phyloP scores from a whole-genome alignment of 2,797 vertebrate genomes.

The Characodon lateralis region DNA sequence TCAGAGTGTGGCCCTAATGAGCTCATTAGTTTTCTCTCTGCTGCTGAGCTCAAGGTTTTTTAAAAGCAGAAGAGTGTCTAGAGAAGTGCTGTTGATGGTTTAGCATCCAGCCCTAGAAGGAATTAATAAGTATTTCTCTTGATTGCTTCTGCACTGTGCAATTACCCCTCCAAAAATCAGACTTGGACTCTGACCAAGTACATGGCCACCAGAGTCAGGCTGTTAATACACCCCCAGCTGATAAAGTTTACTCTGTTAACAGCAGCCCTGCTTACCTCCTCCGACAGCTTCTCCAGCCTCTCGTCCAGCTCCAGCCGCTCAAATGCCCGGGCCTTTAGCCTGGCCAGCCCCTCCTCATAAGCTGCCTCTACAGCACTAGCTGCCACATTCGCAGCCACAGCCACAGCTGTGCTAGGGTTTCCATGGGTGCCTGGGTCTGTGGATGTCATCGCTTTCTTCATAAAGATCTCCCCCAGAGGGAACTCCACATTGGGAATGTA shows the following conservation, averaged over 20 bases:
- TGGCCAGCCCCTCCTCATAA: slow-evolving; percentile 94
- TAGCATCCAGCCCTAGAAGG: slow-evolving; percentile 4
- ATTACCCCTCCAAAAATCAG: slow-evolving; percentile 12
- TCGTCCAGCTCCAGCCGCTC: slow-evolving; percentile 96
- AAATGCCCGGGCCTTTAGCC: slow-evolving; percentile 95
- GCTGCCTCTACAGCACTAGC: slow-evolving; percentile 90
- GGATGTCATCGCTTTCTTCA: slow-evolving; percentile 90
- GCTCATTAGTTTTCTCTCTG: slow-evolving; percentile 15
- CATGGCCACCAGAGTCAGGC: not conserved
- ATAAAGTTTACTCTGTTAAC: slow-evolving; percentile 16
- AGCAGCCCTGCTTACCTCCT: slow-evolving; percentile 79
- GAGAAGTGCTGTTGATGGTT: slow-evolving; percentile 3
- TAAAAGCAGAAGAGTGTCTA: slow-evolving; percentile 11
- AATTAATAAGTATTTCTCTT: not conserved
- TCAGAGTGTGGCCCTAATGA: not conserved
- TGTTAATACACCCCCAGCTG: not conserved
- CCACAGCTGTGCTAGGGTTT: slow-evolving; percentile 86
- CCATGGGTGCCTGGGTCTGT: slow-evolving; percentile 82
- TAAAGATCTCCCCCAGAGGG: slow-evolving; percentile 92
- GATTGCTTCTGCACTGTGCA: not conserved
- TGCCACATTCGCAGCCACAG: slow-evolving; percentile 86
- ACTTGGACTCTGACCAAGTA: slow-evolving; percentile 5
- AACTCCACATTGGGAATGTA: slow-evolving; percentile 97
- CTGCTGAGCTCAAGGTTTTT: slow-evolving; percentile 7
- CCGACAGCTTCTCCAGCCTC: slow-evolving; percentile 93